These are phyloP conservation scores for Lophotis ruficrista DNA, from an alignment of 2,113 vertebrate genomes.

Conservation along the genomic window DNA sequence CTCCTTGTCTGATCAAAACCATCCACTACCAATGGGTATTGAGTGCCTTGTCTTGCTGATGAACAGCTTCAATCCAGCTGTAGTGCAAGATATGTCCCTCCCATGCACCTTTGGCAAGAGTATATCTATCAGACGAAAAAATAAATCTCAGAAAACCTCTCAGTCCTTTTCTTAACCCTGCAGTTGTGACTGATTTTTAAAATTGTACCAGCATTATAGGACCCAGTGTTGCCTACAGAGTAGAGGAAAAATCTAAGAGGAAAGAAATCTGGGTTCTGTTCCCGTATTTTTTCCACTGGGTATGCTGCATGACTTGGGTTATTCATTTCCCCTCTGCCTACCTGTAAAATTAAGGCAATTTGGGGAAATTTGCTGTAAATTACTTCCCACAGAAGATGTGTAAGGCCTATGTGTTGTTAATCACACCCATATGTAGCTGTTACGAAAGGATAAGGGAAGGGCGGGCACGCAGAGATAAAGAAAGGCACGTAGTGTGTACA, in stretches of 20 bases:
- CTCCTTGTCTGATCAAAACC: background rate
- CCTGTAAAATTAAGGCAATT: slow-evolving; percentile 27
- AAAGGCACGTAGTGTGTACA: background rate
- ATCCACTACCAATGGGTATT: background rate
- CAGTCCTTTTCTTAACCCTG: background rate
- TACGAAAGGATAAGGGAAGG: background rate
- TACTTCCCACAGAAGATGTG: slow-evolving; percentile 15
- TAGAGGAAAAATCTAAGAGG: background rate
- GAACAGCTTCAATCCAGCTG: background rate
- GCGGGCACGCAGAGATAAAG: accelerated
- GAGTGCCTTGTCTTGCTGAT: background rate
- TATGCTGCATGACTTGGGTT: background rate
- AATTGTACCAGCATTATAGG: background rate
- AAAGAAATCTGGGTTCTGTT: background rate
- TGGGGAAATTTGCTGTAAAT: background rate
- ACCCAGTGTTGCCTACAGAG: background rate
- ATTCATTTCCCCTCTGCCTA: background rate
- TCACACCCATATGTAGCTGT: slow-evolving; percentile 2
- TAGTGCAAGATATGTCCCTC: background rate
- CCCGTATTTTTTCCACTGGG: background rate
- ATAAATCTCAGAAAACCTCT: background rate
- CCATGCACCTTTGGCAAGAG: accelerated
- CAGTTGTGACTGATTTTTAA: background rate
- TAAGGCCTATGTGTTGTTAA: background rate
- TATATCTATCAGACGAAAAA: background rate